Percentiles rank a stretch among this genome's conserved stretches.
phyloP scores from a whole-genome alignment of 2,888 invertebrate genomes.

The Ptycholaimellus sp. region DNA sequence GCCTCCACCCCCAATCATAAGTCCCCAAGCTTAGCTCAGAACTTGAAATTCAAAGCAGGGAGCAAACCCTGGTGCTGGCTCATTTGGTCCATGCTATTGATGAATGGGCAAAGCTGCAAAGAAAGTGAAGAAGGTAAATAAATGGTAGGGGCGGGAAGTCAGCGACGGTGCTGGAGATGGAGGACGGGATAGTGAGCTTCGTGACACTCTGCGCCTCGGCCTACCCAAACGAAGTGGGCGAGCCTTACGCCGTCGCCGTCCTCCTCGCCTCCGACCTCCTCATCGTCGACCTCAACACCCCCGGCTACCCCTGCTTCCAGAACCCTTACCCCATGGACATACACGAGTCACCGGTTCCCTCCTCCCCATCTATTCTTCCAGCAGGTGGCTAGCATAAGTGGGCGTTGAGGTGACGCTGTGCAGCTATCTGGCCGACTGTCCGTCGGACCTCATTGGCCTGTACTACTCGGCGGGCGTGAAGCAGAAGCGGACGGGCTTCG shows the following conservation, averaged over 20 bases:
- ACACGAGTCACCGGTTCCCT: slow-evolving; percentile 95
- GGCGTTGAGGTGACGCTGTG: too few relatives aligned
- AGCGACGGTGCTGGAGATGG: slow-evolving; percentile 74
- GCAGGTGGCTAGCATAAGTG: too few relatives aligned
- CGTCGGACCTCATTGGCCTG: slow-evolving; percentile 85
- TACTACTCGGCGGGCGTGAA: slow-evolving; percentile 67
- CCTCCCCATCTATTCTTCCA: too few relatives aligned
- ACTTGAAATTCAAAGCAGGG: too few relatives aligned
- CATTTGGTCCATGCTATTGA: too few relatives aligned
- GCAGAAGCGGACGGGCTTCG: slow-evolving; percentile 37
- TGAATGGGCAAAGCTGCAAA: too few relatives aligned
- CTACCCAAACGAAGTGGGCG: slow-evolving; percentile 55
- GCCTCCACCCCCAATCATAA: too few relatives aligned
- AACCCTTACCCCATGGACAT: slow-evolving; percentile 99
- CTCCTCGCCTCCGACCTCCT: slow-evolving; percentile 90
- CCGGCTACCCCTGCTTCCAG: slow-evolving; percentile 87
- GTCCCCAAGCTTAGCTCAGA: too few relatives aligned
- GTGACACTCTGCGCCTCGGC: slow-evolving; percentile 81
- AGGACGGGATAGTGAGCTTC: slow-evolving; percentile 88
- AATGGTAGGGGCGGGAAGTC: slow-evolving; percentile 12
- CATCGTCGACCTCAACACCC: slow-evolving; percentile 75
- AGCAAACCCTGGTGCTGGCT: too few relatives aligned
- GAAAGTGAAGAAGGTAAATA: too few relatives aligned
- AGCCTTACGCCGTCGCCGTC: slow-evolving; percentile 90
- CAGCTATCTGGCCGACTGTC: slow-evolving; percentile 87